phyloP scores from a whole-genome alignment of 2,797 vertebrate genomes.

The Acanthurus leucopareius region DNA sequence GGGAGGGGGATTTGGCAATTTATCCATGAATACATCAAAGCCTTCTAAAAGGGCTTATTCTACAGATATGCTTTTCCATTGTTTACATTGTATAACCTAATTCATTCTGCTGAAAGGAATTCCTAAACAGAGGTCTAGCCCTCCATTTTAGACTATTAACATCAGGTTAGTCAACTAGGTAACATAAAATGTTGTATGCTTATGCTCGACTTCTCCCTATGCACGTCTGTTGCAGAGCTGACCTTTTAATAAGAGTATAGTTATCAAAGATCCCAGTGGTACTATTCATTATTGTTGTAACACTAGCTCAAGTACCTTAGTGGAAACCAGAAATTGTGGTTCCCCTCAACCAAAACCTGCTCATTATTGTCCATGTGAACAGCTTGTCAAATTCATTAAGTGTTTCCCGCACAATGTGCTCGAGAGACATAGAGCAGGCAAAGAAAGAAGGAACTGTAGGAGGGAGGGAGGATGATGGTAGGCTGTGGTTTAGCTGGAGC shows the following conservation, averaged over 20 bases:
- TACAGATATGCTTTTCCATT: slow-evolving; percentile 68
- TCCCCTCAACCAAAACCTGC: slow-evolving; percentile 81
- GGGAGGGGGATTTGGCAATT: slow-evolving; percentile 71
- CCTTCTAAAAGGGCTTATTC: slow-evolving; percentile 65
- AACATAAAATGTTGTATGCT: slow-evolving; percentile 26
- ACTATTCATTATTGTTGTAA: slow-evolving; percentile 77
- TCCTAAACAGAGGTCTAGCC: slow-evolving; percentile 51
- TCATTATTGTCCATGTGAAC: slow-evolving; percentile 85
- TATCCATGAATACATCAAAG: slow-evolving; percentile 80
- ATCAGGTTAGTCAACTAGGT: slow-evolving; percentile 24
- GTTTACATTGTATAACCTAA: slow-evolving; percentile 72
- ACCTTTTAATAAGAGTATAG: slow-evolving; percentile 76
- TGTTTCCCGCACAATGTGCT: slow-evolving; percentile 72
- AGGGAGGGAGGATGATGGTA: slow-evolving; percentile 60
- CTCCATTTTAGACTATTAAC: slow-evolving; percentile 32
- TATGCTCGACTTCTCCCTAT: slow-evolving; percentile 27
- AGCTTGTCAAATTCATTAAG: slow-evolving; percentile 85
- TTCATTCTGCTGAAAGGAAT: slow-evolving; percentile 61
- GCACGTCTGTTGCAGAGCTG: slow-evolving; percentile 47
- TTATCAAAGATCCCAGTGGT: slow-evolving; percentile 70
- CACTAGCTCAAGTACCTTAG: slow-evolving; percentile 71
- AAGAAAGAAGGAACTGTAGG: slow-evolving; percentile 61
- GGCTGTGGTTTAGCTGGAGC: slow-evolving; percentile 72
- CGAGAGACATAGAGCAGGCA: slow-evolving; percentile 69
- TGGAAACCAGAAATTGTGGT: slow-evolving; percentile 78